Evolutionary conservation across 2,888 invertebrate species (phyloP).

Genomic region (Dryococelus australis): DNA sequence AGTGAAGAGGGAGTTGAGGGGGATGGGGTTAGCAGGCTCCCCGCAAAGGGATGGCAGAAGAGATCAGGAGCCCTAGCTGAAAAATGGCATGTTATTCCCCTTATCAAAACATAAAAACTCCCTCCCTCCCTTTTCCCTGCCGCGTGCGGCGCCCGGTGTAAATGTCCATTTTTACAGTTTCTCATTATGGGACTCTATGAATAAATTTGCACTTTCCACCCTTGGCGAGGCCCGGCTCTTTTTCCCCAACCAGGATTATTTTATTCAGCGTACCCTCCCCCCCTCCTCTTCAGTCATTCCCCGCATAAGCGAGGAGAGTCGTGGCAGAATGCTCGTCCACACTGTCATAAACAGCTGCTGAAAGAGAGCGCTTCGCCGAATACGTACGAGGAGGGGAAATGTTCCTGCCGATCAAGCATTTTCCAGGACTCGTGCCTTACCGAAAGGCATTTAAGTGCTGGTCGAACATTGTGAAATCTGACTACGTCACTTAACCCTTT

Average conservation of each 20-base stretch:
- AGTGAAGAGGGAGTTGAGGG: not conserved
- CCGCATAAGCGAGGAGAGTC: not conserved
- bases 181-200: constrained; percentile 64
- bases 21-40: too few species aligned
- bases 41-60: not conserved
- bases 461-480: too few species aligned
- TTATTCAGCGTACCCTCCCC: not conserved
- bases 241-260: constrained; percentile 1
- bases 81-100: constrained; percentile 52
- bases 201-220: constrained; percentile 59
- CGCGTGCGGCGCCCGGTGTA: constrained; percentile 58
- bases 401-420: too few species aligned
- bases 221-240: not conserved
- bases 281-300: too few species aligned
- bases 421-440: too few species aligned
- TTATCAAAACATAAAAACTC: constrained; percentile 62
- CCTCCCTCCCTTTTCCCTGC: constrained; percentile 49
- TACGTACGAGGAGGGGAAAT: too few species aligned
- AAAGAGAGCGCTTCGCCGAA: too few species aligned
- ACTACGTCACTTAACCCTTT: too few species aligned
- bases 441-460: too few species aligned
- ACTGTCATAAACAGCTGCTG: not conserved
- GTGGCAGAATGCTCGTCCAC: not conserved
- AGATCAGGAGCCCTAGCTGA: constrained; percentile 21
- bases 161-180: constrained; percentile 65